Percentiles rank a stretch among this genome's conserved stretches.
Conservation (phyloP, 2,113 vertebrate species). For the Rhinopomastus cyanomelas region DNA sequence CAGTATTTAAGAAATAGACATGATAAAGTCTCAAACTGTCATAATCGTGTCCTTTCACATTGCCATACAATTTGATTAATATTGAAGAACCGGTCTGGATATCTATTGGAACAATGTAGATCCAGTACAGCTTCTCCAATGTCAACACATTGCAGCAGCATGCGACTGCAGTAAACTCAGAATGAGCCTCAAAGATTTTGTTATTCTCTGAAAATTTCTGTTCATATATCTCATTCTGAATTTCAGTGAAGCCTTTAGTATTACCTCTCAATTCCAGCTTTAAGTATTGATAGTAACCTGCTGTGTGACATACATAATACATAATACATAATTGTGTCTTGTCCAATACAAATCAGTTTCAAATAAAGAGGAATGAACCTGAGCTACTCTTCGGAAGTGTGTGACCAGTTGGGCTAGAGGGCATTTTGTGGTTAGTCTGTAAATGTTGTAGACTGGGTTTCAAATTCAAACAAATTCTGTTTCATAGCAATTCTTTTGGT, state of each 20-base stretch:
- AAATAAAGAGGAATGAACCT: conserved; percentile 3
- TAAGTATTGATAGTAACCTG: conserved; percentile 7
- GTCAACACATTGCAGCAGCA: background rate
- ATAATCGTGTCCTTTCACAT: background rate
- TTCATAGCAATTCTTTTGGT: background rate
- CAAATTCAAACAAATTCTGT: background rate
- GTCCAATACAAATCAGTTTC: background rate
- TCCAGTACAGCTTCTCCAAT: background rate
- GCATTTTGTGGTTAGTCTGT: background rate
- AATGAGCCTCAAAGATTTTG: background rate
- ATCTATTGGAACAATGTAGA: background rate
- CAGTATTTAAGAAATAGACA: background rate
- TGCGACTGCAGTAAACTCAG: background rate
- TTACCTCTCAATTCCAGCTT: conserved; percentile 24
- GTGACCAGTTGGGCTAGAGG: background rate
- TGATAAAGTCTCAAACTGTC: background rate
- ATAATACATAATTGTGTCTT: background rate
- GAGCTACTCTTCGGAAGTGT: background rate
- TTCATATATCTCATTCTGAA: conserved; percentile 31
- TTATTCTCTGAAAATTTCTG: conserved; percentile 17
- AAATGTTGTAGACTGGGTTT: background rate
- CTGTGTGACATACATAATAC: background rate
- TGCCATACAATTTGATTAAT: conserved; percentile 23
- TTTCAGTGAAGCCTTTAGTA: conserved; percentile 10
- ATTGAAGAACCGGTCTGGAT: background rate